Conservation (phyloP, 2,113 vertebrate genomes). For the Alouatta palliata region DNA sequence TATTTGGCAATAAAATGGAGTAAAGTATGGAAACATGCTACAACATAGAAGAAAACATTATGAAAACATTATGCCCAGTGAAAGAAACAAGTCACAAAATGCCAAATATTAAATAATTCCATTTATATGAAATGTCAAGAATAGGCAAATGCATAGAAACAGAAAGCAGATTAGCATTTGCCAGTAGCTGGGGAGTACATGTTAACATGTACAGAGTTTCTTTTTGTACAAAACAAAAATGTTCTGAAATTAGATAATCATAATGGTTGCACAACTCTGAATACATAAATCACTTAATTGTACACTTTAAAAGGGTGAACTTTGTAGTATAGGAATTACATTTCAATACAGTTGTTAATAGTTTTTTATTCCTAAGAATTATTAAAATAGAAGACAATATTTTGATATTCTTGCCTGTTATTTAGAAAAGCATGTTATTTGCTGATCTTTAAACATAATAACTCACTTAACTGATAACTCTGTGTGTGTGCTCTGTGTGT, state of each 20-base stretch:
- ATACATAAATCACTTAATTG: neutral
- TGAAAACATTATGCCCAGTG: neutral
- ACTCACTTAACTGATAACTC: neutral
- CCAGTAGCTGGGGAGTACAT: neutral
- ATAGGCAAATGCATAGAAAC: neutral
- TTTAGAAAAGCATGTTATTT: slow-evolving; percentile 54
- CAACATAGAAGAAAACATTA: neutral
- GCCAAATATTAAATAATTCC: neutral
- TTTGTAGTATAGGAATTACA: neutral
- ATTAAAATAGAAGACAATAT: slow-evolving; percentile 28
- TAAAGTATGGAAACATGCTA: neutral
- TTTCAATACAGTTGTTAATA: neutral
- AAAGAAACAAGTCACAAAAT: neutral
- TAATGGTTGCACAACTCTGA: neutral
- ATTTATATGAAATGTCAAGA: neutral
- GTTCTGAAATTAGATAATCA: neutral
- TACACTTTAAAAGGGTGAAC: neutral
- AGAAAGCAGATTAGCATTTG: neutral
- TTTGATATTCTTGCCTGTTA: neutral
- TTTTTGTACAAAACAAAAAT: neutral
- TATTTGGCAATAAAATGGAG: neutral
- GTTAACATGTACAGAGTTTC: neutral
- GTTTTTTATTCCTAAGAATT: neutral
- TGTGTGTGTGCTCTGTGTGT: neutral
- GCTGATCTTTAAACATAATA: slow-evolving; percentile 6